phyloP scores from a whole-genome alignment of 2,797 vertebrate species.

The Diglossa cyanea region DNA sequence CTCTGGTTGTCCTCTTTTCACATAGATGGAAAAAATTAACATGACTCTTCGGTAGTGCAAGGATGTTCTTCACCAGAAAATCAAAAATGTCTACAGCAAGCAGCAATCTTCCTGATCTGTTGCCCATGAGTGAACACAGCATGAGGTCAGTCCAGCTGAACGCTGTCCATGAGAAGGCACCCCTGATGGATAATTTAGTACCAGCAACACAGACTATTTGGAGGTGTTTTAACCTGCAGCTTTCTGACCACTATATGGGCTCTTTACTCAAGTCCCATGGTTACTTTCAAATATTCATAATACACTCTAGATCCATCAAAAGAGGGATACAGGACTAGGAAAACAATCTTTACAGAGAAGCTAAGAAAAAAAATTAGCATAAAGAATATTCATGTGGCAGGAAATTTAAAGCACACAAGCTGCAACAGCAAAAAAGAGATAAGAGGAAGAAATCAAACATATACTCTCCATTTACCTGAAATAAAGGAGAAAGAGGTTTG shows the following conservation, averaged over 20 bases:
- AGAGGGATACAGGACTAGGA: neutral
- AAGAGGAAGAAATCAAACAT: constrained; percentile 7
- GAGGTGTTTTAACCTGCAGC: neutral
- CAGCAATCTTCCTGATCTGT: neutral
- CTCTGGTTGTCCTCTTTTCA: neutral
- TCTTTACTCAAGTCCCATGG: neutral
- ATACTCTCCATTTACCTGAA: neutral
- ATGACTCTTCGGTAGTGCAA: neutral
- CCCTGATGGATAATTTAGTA: neutral
- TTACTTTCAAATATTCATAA: neutral
- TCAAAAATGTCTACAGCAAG: neutral
- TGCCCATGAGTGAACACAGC: neutral
- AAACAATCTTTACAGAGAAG: neutral
- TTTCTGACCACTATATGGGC: neutral
- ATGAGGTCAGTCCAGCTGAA: neutral
- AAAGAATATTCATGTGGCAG: neutral
- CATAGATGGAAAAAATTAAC: neutral
- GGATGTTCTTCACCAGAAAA: neutral
- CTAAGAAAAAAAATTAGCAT: neutral
- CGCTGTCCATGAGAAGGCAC: neutral
- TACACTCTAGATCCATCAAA: neutral
- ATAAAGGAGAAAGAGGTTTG: neutral
- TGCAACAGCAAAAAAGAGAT: neutral
- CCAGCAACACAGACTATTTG: neutral
- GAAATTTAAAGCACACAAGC: neutral